Percentiles rank a stretch among this genome's conserved stretches.
Conservation (phyloP, 2,797 vertebrate genomes). For the Sus cebifrons region DNA sequence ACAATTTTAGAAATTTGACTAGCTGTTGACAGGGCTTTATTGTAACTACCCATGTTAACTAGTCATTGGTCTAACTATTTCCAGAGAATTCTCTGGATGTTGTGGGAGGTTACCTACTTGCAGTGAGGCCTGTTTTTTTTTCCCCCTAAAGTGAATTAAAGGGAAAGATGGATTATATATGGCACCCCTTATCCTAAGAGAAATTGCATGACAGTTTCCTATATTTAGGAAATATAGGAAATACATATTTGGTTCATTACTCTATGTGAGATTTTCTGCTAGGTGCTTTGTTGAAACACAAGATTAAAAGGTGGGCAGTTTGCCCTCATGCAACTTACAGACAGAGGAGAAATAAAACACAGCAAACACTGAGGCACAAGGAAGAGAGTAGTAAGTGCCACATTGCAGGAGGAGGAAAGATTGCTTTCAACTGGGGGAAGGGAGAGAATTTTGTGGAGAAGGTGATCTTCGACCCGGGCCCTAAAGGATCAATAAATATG, state of each 20-base stretch:
- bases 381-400: background rate
- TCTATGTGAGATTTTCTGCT: background rate
- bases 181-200: background rate
- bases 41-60: background rate
- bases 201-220: background rate
- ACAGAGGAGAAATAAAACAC: background rate
- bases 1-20: background rate
- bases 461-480: background rate
- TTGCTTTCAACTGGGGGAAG: background rate
- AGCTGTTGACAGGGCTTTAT: background rate
- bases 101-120: conserved; percentile 3
- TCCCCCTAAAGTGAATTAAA: background rate
- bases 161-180: conserved; percentile 42
- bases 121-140: background rate
- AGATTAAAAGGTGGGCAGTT: background rate
- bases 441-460: background rate
- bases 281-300: background rate
- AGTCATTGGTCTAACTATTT: conserved; percentile 50
- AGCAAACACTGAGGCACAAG: background rate
- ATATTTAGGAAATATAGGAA: background rate
- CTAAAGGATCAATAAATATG: background rate
- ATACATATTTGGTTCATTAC: background rate
- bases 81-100: conserved; percentile 49
- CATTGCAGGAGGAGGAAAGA: background rate
- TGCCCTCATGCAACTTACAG: background rate